phyloP scores from a whole-genome alignment of 1,140 invertebrate species.

The Caenorhabditis brenneri region DNA sequence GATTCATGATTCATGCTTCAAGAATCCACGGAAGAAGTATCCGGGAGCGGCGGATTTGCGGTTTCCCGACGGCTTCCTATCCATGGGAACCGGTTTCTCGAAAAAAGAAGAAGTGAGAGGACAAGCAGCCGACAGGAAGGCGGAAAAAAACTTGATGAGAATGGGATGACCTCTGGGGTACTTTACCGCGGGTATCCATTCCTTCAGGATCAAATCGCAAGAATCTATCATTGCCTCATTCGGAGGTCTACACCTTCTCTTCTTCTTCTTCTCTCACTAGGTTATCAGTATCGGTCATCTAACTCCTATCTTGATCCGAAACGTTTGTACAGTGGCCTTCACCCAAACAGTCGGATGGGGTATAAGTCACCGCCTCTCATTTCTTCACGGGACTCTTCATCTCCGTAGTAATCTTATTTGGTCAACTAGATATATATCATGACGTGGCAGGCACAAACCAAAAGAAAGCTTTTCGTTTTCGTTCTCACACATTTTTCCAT shows the following conservation, averaged over 20 bases:
- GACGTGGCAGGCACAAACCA: neutral
- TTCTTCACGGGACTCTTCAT: neutral
- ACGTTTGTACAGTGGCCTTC: constrained; percentile 24
- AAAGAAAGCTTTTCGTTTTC: neutral
- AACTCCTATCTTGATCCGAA: constrained; percentile 28
- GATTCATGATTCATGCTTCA: constrained; percentile 29
- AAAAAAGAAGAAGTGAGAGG: neutral
- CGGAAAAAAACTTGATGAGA: constrained; percentile 39
- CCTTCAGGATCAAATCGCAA: constrained; percentile 9
- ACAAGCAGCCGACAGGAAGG: constrained; percentile 7
- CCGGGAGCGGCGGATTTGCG: constrained; percentile 25
- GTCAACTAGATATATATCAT: neutral
- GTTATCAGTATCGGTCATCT: constrained; percentile 38
- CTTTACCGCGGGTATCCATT: constrained; percentile 3
- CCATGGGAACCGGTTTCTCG: constrained; percentile 17
- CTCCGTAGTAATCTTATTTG: constrained; percentile 17
- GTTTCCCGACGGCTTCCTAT: neutral
- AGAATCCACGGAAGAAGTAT: constrained; percentile 25
- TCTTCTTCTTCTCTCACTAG: neutral
- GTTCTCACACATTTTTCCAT: neutral
- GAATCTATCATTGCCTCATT: constrained; percentile 13
- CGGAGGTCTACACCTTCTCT: neutral
- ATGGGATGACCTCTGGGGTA: constrained; percentile 37
- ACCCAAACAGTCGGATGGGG: neutral
- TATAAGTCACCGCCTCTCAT: neutral